Base-by-base conservation (phyloP, 2,797 vertebrate genomes). In the Peromyscus attwateri region DNA sequence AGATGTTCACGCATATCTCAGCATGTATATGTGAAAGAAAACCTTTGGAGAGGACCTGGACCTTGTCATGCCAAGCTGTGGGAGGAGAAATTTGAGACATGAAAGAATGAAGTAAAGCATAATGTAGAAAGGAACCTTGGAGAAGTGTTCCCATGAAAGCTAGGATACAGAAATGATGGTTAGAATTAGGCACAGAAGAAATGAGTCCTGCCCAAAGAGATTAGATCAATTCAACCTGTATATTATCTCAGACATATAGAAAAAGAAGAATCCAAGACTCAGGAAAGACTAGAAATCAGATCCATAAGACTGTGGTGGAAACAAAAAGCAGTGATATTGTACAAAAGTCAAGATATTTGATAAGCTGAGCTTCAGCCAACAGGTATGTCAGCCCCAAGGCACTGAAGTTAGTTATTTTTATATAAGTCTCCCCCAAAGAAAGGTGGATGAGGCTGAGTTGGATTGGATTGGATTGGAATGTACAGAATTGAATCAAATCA, bases 1-100 rank as follows among this genome's bases (percentile, higher is more conserved):
- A 97, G 88, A 94, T 94, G 95, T 79, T 96, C 60, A 89, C 62
- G 46, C 37, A 40, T 93, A 92, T 93, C 92, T 95, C 92, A 83
- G 64, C 43, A 77, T 57, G 64, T 87, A 29, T 82, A 66, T 43
- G 77, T 91, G 16, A 97, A 97, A 91, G 29, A 7, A 89, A 87
- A 77, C 10, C n/a, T 37, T 96, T 93, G 68, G 34, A 64, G 89
- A 71, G n/a, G 49, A 83, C 91, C 43, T 43, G 70, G 19, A 81
- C 40, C 62, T 21, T 91, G 49, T 60, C 71, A 89, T 16, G 73
- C 46, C 34, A 94, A 81, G 27, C 55, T 71, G 40, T 94, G 88
- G 25, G 34, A 89, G 43, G 9, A 95, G 43, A 94, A 94, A 81
- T 46, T 66, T 66, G 62, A 89, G 93, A 37, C 4, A 37, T 92